Percentiles rank a stretch among this genome's conserved stretches.
phyloP scores from a whole-genome alignment of 2,888 invertebrate genomes.

The Yponomeuta cagnagella region DNA sequence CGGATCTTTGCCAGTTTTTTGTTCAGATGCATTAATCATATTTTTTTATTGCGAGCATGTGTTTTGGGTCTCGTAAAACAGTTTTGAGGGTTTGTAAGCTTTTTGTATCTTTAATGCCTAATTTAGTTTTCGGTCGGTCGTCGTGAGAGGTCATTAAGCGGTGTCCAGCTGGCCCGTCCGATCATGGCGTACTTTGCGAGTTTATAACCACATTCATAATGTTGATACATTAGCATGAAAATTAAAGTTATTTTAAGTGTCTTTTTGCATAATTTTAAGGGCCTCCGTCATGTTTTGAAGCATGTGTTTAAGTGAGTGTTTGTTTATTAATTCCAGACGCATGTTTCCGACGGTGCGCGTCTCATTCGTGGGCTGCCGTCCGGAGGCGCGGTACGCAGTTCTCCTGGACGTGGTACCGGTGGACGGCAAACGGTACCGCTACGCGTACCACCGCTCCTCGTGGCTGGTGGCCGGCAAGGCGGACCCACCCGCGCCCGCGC shows the following conservation, averaged over 20 bases:
- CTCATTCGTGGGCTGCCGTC: slow-evolving; percentile 89
- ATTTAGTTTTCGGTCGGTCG: slow-evolving; percentile 60
- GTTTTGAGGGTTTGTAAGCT: slow-evolving; percentile 58
- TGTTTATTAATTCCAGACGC: slow-evolving; percentile 79
- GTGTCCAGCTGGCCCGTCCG: slow-evolving; percentile 38
- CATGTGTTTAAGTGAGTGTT: neutral
- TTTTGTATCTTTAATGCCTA: slow-evolving; percentile 63
- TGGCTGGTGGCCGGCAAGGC: slow-evolving; percentile 99
- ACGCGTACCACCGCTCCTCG: slow-evolving; percentile 98
- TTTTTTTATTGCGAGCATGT: slow-evolving; percentile 71
- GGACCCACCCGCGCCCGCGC: slow-evolving; percentile 94
- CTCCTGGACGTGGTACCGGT: slow-evolving; percentile 97
- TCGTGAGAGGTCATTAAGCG: slow-evolving; percentile 59
- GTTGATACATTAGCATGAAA: slow-evolving; percentile 37
- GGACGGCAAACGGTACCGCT: slow-evolving; percentile 96
- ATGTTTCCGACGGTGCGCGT: slow-evolving; percentile 99
- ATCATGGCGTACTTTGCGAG: slow-evolving; percentile 25
- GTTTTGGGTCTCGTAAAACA: slow-evolving; percentile 67
- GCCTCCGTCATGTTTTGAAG: neutral
- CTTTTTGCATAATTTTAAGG: neutral
- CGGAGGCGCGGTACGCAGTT: slow-evolving; percentile 92
- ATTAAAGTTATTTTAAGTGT: slow-evolving; percentile 17
- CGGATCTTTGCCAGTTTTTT: slow-evolving; percentile 64
- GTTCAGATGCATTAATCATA: slow-evolving; percentile 69
- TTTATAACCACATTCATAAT: slow-evolving; percentile 40